Evolutionary conservation across 1,140 invertebrate genomes (phyloP).

Genomic region (Hyles vespertilio): DNA sequence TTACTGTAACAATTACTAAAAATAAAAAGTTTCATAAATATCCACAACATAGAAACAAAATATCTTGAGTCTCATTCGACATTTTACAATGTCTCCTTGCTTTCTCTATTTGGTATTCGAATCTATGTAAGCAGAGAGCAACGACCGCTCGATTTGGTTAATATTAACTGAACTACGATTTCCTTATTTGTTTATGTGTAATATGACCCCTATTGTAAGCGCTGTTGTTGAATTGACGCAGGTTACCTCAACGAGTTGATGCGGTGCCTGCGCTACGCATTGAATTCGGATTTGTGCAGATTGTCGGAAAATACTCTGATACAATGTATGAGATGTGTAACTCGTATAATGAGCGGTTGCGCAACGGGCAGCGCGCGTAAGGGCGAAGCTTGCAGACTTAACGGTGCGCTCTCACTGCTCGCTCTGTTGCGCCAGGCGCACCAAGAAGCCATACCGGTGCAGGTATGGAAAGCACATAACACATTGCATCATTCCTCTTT

Average conservation of each 20-base stretch:
- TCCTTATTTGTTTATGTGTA: not conserved
- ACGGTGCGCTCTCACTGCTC: conserved; percentile 39
- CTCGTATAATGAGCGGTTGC: conserved; percentile 35
- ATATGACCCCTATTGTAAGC: not conserved
- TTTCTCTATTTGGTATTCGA: no score
- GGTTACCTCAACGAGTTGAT: conserved; percentile 64
- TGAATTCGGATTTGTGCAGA: conserved; percentile 49
- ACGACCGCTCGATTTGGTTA: no score
- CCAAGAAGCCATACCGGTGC: conserved; percentile 41
- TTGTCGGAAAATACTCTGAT: conserved; percentile 48
- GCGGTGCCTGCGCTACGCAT: conserved; percentile 48
- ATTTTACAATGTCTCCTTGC: no score
- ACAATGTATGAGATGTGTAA: conserved; percentile 30
- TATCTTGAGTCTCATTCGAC: no score
- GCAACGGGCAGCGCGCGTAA: conserved; percentile 48
- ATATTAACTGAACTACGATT: no score
- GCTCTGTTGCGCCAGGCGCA: conserved; percentile 38
- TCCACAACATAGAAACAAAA: no score
- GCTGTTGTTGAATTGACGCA: conserved; percentile 9
- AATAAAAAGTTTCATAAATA: no score
- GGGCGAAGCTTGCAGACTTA: conserved; percentile 49
- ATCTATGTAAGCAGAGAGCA: no score
- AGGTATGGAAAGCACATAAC: conserved; percentile 30
- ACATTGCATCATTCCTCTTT: no score
- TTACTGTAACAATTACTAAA: no score